Evolutionary conservation across 1,140 invertebrate species (phyloP).

Genomic region (Camponotus vicinus): DNA sequence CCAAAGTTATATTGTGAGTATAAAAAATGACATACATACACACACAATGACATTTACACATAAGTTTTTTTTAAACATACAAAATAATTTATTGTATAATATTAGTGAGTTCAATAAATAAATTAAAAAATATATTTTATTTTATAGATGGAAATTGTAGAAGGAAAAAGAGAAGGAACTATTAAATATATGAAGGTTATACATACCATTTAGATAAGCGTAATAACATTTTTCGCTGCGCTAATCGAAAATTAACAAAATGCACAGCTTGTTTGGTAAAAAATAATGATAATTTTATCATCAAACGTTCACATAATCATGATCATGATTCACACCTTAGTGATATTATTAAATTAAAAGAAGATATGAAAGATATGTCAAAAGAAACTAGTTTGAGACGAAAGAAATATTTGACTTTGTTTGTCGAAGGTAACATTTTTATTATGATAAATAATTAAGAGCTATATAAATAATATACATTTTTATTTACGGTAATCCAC

Average conservation of each 20-base stretch:
- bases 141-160: constrained; percentile 25
- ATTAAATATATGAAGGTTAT: constrained; percentile 5
- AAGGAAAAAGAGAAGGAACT: constrained; percentile 20
- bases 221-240: constrained; percentile 14
- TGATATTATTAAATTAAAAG: constrained; percentile 1
- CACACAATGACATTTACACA: no score
- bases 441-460: neutral
- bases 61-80: no score
- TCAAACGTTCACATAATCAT: constrained; percentile 15
- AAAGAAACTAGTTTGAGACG: constrained; percentile 9
- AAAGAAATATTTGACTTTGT: constrained; percentile 20
- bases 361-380: constrained; percentile 9
- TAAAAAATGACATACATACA: no score
- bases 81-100: no score
- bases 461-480: neutral
- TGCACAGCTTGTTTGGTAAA: constrained; percentile 1
- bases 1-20: no score
- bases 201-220: constrained; percentile 17
- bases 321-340: neutral
- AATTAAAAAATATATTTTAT: neutral
- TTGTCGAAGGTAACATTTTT: constrained; percentile 15
- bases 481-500: constrained; percentile 19
- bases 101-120: no score
- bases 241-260: constrained; percentile 13
- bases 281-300: constrained; percentile 14